A percentile compares a stretch with the other conserved stretches of the same genome.
These are phyloP conservation scores for Mythimna pallens DNA, from an alignment of 2,888 invertebrate species.

Conservation along the genomic window DNA sequence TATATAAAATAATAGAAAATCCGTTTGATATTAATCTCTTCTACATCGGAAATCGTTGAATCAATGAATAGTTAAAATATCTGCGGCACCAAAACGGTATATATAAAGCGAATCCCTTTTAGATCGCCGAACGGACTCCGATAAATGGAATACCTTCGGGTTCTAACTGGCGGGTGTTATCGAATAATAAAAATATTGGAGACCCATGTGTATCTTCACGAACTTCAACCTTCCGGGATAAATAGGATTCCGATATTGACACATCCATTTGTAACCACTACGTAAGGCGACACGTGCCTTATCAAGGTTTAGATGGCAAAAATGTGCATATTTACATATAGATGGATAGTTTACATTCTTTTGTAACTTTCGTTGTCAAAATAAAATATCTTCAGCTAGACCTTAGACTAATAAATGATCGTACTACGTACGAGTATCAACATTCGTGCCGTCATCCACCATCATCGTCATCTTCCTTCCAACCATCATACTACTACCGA, in stretches of 20 bases:
- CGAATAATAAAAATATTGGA: slow-evolving; percentile 54
- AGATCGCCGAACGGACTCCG: slow-evolving; percentile 23
- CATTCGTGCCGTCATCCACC: too few species aligned
- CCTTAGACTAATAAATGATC: not conserved
- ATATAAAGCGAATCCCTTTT: slow-evolving; percentile 38
- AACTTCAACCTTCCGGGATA: slow-evolving; percentile 37
- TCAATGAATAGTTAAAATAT: slow-evolving; percentile 41
- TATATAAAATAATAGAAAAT: slow-evolving; percentile 4
- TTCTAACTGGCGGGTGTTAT: slow-evolving; percentile 46
- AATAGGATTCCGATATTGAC: slow-evolving; percentile 40
- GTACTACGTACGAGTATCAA: not conserved
- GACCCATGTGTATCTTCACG: slow-evolving; percentile 49
- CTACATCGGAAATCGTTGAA: slow-evolving; percentile 3
- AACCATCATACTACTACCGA: too few species aligned
- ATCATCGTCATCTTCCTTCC: too few species aligned
- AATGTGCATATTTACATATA: not conserved
- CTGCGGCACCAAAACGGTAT: slow-evolving; percentile 19
- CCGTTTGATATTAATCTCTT: not conserved
- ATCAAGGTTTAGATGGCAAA: not conserved
- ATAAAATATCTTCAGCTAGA: not conserved
- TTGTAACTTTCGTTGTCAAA: not conserved
- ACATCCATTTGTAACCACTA: slow-evolving; percentile 29
- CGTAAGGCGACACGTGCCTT: not conserved
- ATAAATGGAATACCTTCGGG: slow-evolving; percentile 55
- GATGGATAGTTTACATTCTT: not conserved